Percentiles rank a stretch among this genome's conserved stretches.
These are phyloP conservation scores for Centropus bengalensis DNA, from an alignment of 2,113 vertebrate species.

Conservation along the genomic window DNA sequence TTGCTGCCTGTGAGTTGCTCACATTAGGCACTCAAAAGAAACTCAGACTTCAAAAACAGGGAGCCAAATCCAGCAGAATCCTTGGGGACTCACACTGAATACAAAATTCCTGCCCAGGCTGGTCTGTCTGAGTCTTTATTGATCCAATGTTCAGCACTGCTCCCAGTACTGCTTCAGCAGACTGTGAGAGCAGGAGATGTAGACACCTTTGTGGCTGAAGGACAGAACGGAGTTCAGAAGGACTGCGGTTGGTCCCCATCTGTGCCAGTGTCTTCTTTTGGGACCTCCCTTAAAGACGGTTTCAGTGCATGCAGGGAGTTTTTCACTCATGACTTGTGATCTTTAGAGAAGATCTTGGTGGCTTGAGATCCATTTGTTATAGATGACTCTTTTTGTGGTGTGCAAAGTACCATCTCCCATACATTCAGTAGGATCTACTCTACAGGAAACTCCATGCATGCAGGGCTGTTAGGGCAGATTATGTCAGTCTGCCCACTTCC, in stretches of 20 bases:
- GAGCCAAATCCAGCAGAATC: not conserved
- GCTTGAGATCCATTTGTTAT: not conserved
- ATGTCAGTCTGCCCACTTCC: not conserved
- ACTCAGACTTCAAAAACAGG: not conserved
- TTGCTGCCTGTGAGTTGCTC: not conserved
- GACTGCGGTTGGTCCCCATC: not conserved
- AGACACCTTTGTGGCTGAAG: not conserved
- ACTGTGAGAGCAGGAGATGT: not conserved
- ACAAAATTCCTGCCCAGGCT: not conserved
- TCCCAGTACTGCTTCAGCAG: not conserved
- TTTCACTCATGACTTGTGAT: slow-evolving; percentile 17
- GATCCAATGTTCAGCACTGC: not conserved
- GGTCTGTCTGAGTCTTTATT: not conserved
- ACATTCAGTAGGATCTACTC: not conserved
- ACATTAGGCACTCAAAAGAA: not conserved
- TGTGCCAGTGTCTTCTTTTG: not conserved
- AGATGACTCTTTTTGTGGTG: not conserved
- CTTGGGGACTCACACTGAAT: not conserved
- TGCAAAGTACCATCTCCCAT: not conserved
- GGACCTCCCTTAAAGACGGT: not conserved
- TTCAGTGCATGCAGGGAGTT: not conserved
- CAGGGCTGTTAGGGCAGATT: not conserved
- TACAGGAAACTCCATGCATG: not conserved
- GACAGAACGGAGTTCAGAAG: not conserved
- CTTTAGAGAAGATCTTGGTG: slow-evolving; percentile 34